phyloP scores from a whole-genome alignment of 2,113 vertebrate genomes.

The Crypturellus undulatus region DNA sequence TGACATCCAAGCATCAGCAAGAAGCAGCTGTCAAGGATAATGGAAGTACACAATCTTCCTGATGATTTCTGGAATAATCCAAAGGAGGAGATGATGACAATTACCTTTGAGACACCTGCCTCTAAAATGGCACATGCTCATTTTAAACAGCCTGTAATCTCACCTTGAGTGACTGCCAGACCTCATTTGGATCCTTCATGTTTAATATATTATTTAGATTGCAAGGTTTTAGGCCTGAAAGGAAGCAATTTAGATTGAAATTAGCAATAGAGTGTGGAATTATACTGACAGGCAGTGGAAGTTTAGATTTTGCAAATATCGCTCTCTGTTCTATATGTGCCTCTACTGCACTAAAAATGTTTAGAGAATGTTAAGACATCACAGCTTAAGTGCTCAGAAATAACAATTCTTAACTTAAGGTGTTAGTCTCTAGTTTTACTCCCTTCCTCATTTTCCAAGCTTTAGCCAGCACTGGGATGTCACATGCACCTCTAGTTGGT shows the following conservation, averaged over 20 bases:
- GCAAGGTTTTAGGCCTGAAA: conserved; percentile 58
- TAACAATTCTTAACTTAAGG: background rate
- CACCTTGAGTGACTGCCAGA: conserved; percentile 68
- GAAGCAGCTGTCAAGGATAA: conserved; percentile 68
- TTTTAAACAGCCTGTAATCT: conserved; percentile 68
- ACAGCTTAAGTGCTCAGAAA: conserved; percentile 18
- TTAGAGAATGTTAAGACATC: background rate
- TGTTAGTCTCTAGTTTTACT: background rate
- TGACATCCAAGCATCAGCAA: conserved; percentile 3
- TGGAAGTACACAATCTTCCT: conserved; percentile 68
- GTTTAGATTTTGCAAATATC: conserved; percentile 46
- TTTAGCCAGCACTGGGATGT: background rate
- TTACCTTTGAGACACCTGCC: conserved; percentile 70
- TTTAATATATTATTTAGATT: conserved; percentile 76
- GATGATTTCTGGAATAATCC: conserved; percentile 74
- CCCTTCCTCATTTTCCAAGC: background rate
- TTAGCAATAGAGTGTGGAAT: conserved; percentile 51
- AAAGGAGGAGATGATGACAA: conserved; percentile 68
- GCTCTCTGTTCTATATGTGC: background rate
- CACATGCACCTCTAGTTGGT: background rate
- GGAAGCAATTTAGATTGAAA: conserved; percentile 67
- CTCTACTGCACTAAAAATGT: conserved; percentile 14
- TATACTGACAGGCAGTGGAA: conserved; percentile 46
- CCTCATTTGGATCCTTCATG: conserved; percentile 70
- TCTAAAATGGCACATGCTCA: conserved; percentile 69